These are phyloP conservation scores for Leptopilina boulardi DNA, from an alignment of 1,140 invertebrate genomes.

Conservation along the genomic window DNA sequence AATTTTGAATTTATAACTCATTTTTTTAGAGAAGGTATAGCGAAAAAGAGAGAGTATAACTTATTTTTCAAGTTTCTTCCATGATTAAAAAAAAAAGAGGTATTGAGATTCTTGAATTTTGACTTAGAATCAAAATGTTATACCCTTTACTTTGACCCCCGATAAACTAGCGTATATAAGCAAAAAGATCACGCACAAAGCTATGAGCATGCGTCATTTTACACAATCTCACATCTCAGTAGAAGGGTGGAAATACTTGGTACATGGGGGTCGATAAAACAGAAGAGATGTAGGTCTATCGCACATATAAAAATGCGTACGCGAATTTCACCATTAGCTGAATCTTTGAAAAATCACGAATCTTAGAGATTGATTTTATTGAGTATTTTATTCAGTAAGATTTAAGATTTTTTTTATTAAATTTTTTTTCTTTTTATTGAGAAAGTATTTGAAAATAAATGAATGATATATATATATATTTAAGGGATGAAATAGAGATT, in stretches of 20 bases:
- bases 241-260: slow-evolving; percentile 64
- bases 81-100: not conserved
- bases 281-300: slow-evolving; percentile 49
- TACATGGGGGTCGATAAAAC: slow-evolving; percentile 68
- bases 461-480: no score
- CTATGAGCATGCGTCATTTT: slow-evolving; percentile 65
- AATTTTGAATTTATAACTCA: not conserved
- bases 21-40: not conserved
- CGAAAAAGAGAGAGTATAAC: slow-evolving; percentile 7
- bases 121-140: slow-evolving; percentile 59
- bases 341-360: not conserved
- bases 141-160: slow-evolving; percentile 71
- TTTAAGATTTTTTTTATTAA: no score
- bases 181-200: slow-evolving; percentile 53
- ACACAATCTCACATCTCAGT: slow-evolving; percentile 53
- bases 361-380: not conserved
- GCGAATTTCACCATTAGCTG: not conserved
- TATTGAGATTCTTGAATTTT: slow-evolving; percentile 47
- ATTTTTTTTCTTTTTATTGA: no score
- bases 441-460: no score
- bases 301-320: not conserved
- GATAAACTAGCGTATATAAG: slow-evolving; percentile 72
- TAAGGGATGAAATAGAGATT: no score
- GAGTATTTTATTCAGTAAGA: no score
- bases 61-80: slow-evolving; percentile 32